Base-by-base conservation (phyloP, 2,888 invertebrate species). In the Drosophila macrospina region DNA sequence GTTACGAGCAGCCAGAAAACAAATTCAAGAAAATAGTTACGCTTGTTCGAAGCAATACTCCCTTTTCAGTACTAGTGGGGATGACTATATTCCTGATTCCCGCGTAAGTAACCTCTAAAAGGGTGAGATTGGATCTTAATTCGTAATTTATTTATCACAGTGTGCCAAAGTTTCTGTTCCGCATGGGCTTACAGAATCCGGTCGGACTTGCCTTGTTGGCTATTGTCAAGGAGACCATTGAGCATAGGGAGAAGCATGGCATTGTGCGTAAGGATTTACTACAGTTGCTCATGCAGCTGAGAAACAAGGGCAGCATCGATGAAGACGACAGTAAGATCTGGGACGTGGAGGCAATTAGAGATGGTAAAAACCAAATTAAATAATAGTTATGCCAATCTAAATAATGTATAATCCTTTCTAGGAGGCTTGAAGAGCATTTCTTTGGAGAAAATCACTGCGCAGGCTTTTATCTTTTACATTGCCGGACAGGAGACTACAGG, bases 401-500 rank as follows among this genome's bases (percentile, higher is more conserved):
- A 7, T 8, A 4, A 16, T 39, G 8, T 15, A 4, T 5, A 5
- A 5, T 13, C 3, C 4, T 32, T 32, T 32, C 0, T 41, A 89
- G 88, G 78, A 0, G 66, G 70, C 5, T 47, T 83, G 3, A 86
- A 87, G 55, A 74, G 84, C 4, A 73, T 91, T 56, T 85, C 91
- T 0, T 34, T 90, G 39, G 91, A 92, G 54, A 54, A 76, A 5
- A 87, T 90, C 34, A 89, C 92, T 0, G 91, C 92, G 0, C 92
- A 93, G 62, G 88, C 90, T 0, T 90, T 92, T 24, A 74, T 93
- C 13, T 93, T 93, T 68, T 92, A 92, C 55, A 67, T 91, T 4
- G 93, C 93, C 26, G 93, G 93, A 0, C 92, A 91, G 39, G 93
- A 93, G 74, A 92, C 93, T 0, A 91, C 93, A 0, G 91, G 92